Evolutionary conservation across 2,888 invertebrate species (phyloP), one percentile per base, ranked within the genome.

Genomic region (Horisme vitalbata): DNA sequence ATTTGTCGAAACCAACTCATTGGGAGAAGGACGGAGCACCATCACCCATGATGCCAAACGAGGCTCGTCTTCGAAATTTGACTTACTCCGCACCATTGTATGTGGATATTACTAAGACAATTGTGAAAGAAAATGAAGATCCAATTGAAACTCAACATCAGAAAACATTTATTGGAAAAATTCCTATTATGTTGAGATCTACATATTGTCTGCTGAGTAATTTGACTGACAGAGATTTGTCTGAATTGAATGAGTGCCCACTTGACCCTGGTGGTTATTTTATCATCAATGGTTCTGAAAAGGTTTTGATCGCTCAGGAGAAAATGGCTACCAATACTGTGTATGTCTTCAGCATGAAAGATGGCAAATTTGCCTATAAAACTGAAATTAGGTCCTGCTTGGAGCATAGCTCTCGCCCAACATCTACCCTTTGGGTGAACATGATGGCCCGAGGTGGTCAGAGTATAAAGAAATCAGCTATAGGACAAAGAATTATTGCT

Each of bases 241-340:
- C 99, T 33, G 99, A 99, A 88, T 93, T 99, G 65, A 99, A 99
- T 79, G 99, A 99, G 84, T 99, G 99, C 66, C 99, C 99, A 0
- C 91, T 99, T 32, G 99, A 99, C 91, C 99, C 99, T 28, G 99
- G 99, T 59, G 99, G 99, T 49, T 99, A 99, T 82, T 99, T 99
- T 71, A 98, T 99, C 61, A 99, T 99, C 55, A 99, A 99, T 78
- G 99, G 99, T 1, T 99, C 99, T 4, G 99, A 99, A 86, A 99
- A 99, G 83, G 96, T 99, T 2, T 89, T 99, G 20, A 99, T 99
- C 78, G 99, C 99, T 0, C 99, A 99, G 82, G 99, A 99, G 79
- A 99, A 99, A 89, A 99, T 99, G 99, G 99, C 99, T 4, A 99
- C 99, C 4, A 99, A 99, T 77, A 99, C 99, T 31, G 99, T 99